Conservation (phyloP, 1,140 invertebrate genomes). For the Drosophila triauraria region DNA sequence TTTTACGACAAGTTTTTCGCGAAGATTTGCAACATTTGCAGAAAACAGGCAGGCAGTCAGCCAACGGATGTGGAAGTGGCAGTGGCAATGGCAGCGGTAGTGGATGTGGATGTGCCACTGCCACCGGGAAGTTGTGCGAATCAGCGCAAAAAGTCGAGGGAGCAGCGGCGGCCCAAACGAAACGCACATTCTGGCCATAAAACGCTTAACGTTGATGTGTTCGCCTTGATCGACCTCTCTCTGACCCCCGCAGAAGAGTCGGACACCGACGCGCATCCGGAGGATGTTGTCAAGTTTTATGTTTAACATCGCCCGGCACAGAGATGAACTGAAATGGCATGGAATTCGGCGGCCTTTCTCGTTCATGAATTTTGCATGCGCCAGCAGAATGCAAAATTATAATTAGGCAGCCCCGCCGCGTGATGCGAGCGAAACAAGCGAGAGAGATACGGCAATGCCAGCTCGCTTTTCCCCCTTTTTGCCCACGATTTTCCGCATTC, state of each 20-base stretch:
- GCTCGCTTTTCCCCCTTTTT: constrained; percentile 3
- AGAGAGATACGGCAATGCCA: constrained; percentile 6
- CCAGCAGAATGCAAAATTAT: constrained; percentile 81
- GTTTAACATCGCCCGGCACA: constrained; percentile 53
- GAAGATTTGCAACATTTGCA: constrained; percentile 82
- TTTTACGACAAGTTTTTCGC: constrained; percentile 83
- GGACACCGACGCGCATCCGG: constrained; percentile 37
- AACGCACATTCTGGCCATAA: constrained; percentile 74
- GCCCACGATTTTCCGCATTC: constrained; percentile 4
- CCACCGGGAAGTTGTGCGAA: constrained; percentile 59
- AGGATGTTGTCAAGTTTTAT: constrained; percentile 77
- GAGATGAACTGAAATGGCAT: constrained; percentile 19
- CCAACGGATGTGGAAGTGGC: constrained; percentile 24
- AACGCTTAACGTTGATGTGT: constrained; percentile 70
- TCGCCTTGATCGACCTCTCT: constrained; percentile 30
- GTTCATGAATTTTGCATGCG: constrained; percentile 77
- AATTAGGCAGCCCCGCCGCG: constrained; percentile 63
- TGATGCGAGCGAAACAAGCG: constrained; percentile 44
- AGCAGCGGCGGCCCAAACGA: constrained; percentile 35
- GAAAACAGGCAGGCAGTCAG: constrained; percentile 45
- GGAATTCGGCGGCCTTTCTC: constrained; percentile 3
- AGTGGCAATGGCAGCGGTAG: background rate
- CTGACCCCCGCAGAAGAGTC: background rate
- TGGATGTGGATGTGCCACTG: constrained; percentile 25
- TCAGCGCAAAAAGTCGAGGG: constrained; percentile 56